Evolutionary conservation across 2,888 invertebrate genomes (phyloP).

Genomic region (Xestia xanthographa): DNA sequence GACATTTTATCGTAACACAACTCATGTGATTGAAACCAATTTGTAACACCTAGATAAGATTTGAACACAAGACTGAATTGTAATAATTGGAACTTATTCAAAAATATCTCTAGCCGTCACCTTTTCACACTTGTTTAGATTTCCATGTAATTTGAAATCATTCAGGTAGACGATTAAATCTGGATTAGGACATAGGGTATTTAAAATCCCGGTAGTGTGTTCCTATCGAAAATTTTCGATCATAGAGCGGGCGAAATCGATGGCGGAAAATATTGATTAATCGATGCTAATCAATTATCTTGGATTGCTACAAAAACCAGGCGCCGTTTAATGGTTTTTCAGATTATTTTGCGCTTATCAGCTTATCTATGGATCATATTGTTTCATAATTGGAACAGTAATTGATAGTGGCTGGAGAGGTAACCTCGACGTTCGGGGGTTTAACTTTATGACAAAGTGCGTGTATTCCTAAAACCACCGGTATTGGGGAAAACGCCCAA

Average conservation of each 20-base stretch:
- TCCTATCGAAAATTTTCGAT: neutral
- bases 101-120: neutral
- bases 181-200: neutral
- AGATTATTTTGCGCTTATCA: conserved; percentile 8
- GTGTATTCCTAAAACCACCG: no score
- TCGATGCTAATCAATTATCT: conserved; percentile 18
- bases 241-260: neutral
- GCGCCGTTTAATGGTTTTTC: neutral
- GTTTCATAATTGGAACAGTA: neutral
- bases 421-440: neutral
- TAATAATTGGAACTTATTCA: neutral
- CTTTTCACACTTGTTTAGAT: neutral
- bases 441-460: neutral
- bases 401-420: conserved; percentile 9
- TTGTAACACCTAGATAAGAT: conserved; percentile 34
- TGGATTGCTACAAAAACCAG: conserved; percentile 4
- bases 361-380: conserved; percentile 13
- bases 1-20: conserved; percentile 30
- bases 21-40: conserved; percentile 57
- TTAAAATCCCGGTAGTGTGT: neutral
- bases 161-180: neutral
- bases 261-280: neutral
- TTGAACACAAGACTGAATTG: conserved; percentile 8
- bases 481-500: no score
- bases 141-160: neutral